Evolutionary conservation across 2,888 invertebrate genomes (phyloP).

Genomic region (Acanthosepion pharaonis): DNA sequence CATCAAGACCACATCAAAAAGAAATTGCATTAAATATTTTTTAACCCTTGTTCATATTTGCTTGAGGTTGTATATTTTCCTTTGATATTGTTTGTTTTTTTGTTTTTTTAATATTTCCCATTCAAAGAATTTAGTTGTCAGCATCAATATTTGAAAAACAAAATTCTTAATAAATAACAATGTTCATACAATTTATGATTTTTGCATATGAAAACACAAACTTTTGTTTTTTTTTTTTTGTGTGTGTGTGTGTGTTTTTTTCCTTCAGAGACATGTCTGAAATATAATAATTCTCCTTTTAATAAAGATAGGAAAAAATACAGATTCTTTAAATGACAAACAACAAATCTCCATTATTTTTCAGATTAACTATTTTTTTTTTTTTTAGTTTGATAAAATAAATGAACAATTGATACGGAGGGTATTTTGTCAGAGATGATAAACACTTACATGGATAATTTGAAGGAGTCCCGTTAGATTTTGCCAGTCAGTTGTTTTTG

Average conservation of each 20-base stretch:
- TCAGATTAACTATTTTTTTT: neutral
- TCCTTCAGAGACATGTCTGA: slow-evolving; percentile 7
- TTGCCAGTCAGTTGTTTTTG: neutral
- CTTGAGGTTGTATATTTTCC: neutral
- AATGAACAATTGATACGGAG: neutral
- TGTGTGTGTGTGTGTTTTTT: neutral
- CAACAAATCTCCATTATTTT: neutral
- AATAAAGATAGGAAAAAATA: neutral
- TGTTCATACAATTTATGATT: neutral
- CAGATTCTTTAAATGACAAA: slow-evolving; percentile 4
- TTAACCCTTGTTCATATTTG: neutral
- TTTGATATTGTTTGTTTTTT: neutral
- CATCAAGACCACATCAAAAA: slow-evolving; percentile 8
- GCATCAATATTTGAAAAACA: slow-evolving; percentile 23
- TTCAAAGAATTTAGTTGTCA: slow-evolving; percentile 33
- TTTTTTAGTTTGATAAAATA: neutral
- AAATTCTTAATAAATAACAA: slow-evolving; percentile 21
- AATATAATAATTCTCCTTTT: neutral
- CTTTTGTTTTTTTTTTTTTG: neutral
- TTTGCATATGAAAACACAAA: slow-evolving; percentile 24
- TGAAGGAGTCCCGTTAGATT: neutral
- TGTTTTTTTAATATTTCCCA: neutral
- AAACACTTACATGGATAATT: neutral
- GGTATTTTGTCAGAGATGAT: neutral
- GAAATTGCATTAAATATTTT: neutral